phyloP scores from a whole-genome alignment of 2,888 invertebrate species.

The Abrostola triplasia region DNA sequence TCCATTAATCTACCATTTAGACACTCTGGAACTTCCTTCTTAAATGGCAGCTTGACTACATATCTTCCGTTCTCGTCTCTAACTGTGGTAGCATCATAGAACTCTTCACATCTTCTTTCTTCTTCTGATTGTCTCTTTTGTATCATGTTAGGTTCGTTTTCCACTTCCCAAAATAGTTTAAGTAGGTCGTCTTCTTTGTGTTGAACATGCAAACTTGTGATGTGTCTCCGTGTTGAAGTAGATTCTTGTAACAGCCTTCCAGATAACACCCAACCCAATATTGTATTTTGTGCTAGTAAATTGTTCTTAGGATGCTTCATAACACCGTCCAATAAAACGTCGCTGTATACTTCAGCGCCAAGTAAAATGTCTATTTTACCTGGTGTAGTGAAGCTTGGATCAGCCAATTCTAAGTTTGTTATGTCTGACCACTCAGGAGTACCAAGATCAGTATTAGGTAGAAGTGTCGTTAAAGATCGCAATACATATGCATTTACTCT shows the following conservation, averaged over 20 bases:
- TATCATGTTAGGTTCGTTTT: constrained; percentile 31
- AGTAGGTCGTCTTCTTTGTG: constrained; percentile 42
- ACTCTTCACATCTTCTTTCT: constrained; percentile 44
- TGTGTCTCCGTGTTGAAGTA: constrained; percentile 1
- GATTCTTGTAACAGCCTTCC: constrained; percentile 15
- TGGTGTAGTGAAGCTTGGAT: constrained; percentile 3
- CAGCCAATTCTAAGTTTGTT: background rate
- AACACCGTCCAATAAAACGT: constrained; percentile 5
- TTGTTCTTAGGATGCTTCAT: constrained; percentile 17
- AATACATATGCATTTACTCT: constrained; percentile 12
- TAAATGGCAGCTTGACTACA: constrained; percentile 37
- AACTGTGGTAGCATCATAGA: constrained; percentile 38
- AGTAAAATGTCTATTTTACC: constrained; percentile 11
- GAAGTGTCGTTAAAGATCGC: constrained; percentile 9
- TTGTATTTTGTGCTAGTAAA: constrained; percentile 24
- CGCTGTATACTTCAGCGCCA: constrained; percentile 7
- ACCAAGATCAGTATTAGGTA: constrained; percentile 4
- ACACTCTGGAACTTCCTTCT: constrained; percentile 29
- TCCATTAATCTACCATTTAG: constrained; percentile 31
- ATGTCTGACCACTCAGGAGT: constrained; percentile 5
- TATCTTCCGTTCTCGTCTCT: constrained; percentile 38
- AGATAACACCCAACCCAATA: constrained; percentile 21
- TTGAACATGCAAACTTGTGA: constrained; percentile 9
- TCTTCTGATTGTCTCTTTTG: constrained; percentile 35
- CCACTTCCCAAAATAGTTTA: constrained; percentile 47